Evolutionary conservation across 2,797 vertebrate genomes (phyloP), one percentile per base, ranked within the genome.

Genomic region (Fistularia commersonii): DNA sequence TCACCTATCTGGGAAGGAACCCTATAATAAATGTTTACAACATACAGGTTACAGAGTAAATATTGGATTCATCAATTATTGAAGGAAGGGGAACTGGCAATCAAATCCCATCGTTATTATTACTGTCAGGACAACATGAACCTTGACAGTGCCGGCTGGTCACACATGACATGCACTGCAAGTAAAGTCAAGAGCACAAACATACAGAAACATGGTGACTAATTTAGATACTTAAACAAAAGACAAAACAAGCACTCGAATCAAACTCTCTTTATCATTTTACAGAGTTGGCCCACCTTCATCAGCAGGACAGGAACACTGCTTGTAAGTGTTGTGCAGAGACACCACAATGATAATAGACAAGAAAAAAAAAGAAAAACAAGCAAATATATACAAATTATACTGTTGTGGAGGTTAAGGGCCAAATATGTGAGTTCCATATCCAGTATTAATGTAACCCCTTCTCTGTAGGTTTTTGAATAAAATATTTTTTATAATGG

Each of bases 61-160:
- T 93, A 95, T 93, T 93, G 93, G 88, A 87, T 76, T 83, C 86
- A 92, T 97, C 91, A 95, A 95, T 95, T 96, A 96, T 93, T 90
- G 86, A 90, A 88, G 87, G 64, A 72, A 79, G 90, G 90, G 87
- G 81, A 82, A 82, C 87, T 89, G 88, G 82, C 88, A 91, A 92
- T 94, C 90, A 94, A 92, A 93, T 91, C 85, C 89, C 88, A 80
- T 86, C 89, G 89, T 92, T 87, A 91, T 91, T 91, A 84, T 92
- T 93, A 88, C 88, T 82, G 82, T 87, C 57, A 60, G 83, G 83
- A 75, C 87, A 89, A 72, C 81, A 82, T 73, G 77, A 80, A 82
- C 88, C 69, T 66, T 40, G 81, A 82, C 79, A 65, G 72, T 51
- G 70, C 66, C 75, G 75, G 62, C 59, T 61, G 69, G 80, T 77